Evolutionary conservation across 2,113 vertebrate species (phyloP), one percentile per base, ranked within the genome.

Genomic region (Scortum barcoo): DNA sequence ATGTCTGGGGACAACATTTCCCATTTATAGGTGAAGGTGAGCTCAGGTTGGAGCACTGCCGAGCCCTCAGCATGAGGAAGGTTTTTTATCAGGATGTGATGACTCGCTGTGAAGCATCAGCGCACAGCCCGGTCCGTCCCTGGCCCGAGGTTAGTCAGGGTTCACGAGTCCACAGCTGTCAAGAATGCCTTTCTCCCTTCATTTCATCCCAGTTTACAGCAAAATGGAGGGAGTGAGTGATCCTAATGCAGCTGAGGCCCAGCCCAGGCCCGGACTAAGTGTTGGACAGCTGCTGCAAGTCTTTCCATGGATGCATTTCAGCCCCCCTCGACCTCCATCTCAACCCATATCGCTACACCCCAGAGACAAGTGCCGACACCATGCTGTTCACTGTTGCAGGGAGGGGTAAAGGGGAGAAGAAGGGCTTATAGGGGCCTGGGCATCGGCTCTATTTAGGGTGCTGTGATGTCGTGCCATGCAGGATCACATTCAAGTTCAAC

Each of bases 151-250:
- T 95, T 93, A 92, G 60, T 56, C 40, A 88, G 76, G 90, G 95
- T 94, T 95, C 95, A 93, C 11, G n/a, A 54, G 91, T 90, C 86
- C 91, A 89, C 95, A 95, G 95, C 93, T 95, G 95, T 93, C 93
- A 91, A 85, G 51, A 86, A 93, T 91, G 84, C 88, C 86, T 86
- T 83, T 90, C 88, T 91, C 79, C 83, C 90, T 85, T 89, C 85
- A 89, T 87, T 91, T 92, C 90, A 72, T 92, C 92, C 83, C 79
- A 56, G 82, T 94, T 93, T 89, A 71, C 70, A 88, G 78, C 88
- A 87, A 91, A 93, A 93, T 75, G 92, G 89, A 56, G 62, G 53
- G 63, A 88, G 42, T 89, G 95, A 94, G 94, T 95, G 95, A 96
- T 88, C 80, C 89, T 91, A 84, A 87, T 84, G 90, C 76, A 50